Conservation (phyloP, 2,113 vertebrate species). For the Mobula birostris region DNA sequence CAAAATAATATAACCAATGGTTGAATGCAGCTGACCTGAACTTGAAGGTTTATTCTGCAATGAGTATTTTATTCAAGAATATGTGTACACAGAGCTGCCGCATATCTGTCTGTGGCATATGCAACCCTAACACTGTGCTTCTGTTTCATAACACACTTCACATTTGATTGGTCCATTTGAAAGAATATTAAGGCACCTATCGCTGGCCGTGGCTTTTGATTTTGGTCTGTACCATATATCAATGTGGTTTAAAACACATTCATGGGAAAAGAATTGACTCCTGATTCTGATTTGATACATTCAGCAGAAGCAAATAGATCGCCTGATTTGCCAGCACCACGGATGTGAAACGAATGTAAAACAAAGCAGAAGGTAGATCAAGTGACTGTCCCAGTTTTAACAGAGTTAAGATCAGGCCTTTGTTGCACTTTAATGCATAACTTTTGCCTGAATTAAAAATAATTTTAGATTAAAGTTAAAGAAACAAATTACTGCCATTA, state of each 20-base stretch:
- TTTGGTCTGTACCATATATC: neutral
- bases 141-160: neutral
- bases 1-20: neutral
- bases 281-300: neutral
- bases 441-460: neutral
- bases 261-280: neutral
- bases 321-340: neutral
- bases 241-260: neutral
- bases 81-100: neutral
- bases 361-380: neutral
- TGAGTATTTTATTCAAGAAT: neutral
- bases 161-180: neutral
- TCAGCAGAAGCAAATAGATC: too few species aligned
- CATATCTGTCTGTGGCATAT: neutral
- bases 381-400: neutral
- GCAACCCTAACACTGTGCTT: neutral
- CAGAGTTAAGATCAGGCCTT: neutral
- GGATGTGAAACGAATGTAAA: neutral
- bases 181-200: neutral
- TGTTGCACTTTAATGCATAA: neutral
- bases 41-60: neutral
- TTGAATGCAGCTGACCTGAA: neutral
- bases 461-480: neutral
- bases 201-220: neutral
- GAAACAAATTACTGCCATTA: neutral